Evolutionary conservation across 1,140 invertebrate species (phyloP), one percentile per base, ranked within the genome.

Genomic region (Drosophila sulfurigaster): DNA sequence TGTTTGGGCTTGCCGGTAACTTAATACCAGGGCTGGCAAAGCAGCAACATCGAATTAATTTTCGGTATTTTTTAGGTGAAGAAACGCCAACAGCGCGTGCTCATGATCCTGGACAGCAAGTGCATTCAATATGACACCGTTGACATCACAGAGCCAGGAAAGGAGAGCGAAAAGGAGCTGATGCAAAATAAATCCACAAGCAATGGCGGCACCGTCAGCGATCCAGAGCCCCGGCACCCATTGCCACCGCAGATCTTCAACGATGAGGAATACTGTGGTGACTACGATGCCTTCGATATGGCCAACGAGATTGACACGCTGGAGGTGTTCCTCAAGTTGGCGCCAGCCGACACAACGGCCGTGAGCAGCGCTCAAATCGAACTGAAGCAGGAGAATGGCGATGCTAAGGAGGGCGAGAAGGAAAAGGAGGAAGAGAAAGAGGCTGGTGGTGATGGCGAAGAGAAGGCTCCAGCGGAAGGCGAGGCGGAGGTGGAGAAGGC

Each of bases 211-310:
- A 95, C 95, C 48, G 94, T 95, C 11, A 94, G 95, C 77, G 95
- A 95, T 75, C 92, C 93, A 25, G 93, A 92, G 35, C 94, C 94
- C 8, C 88, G 93, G 56, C 93, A 94, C 79, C 95, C 97, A 25
- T 93, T 98, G 77, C 98, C 98, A 56, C 98, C 98, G 60, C 98
- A 99, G 93, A 95, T 99, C 77, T 99, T 99, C 91, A 98, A 98
- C 91, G 97, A 97, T 70, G 96, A 96, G 32, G 95, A 96, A 70
- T 99, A 99, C 91, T 98, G 98, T 93, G 98, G 98, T 85, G 97
- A 98, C 93, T 99, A 98, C 94, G 97, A 98, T 92, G 96, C 96
- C 78, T 98, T 99, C 94, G 96, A 98, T 93, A 93, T 97, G 91
- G 96, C 97, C 43, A 97, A 98, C 94, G 98, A 99, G 95, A 95